phyloP scores from a whole-genome alignment of 2,797 vertebrate species.

The Ceyx erithaca region DNA sequence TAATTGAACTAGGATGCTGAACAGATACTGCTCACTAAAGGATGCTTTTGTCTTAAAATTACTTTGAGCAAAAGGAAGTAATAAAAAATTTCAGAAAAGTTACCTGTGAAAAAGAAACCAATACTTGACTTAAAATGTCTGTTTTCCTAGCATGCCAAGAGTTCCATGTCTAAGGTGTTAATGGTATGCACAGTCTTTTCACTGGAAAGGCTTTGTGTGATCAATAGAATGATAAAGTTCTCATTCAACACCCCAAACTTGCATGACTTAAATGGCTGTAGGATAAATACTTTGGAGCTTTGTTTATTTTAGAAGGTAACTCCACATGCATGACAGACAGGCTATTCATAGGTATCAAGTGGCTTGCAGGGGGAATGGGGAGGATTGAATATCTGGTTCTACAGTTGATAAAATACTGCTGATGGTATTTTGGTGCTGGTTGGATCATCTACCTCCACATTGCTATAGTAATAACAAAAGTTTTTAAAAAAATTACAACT shows the following conservation, averaged over 20 bases:
- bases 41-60: neutral
- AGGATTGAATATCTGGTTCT: neutral
- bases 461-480: accelerated
- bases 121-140: neutral
- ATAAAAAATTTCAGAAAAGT: neutral
- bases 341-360: neutral
- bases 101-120: neutral
- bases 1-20: slow-evolving; percentile 18
- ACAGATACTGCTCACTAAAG: slow-evolving; percentile 45
- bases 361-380: accelerated
- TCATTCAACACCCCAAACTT: neutral
- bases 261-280: neutral
- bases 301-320: neutral
- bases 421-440: neutral
- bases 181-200: neutral
- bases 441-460: neutral
- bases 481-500: neutral
- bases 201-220: neutral
- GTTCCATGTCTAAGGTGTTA: neutral
- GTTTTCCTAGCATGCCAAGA: neutral
- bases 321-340: neutral
- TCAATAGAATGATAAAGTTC: neutral
- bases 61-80: neutral
- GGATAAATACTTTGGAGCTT: neutral
- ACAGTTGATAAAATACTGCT: neutral